Evolutionary conservation across 1,140 invertebrate genomes (phyloP).

Genomic region (Sinonovacula constricta): DNA sequence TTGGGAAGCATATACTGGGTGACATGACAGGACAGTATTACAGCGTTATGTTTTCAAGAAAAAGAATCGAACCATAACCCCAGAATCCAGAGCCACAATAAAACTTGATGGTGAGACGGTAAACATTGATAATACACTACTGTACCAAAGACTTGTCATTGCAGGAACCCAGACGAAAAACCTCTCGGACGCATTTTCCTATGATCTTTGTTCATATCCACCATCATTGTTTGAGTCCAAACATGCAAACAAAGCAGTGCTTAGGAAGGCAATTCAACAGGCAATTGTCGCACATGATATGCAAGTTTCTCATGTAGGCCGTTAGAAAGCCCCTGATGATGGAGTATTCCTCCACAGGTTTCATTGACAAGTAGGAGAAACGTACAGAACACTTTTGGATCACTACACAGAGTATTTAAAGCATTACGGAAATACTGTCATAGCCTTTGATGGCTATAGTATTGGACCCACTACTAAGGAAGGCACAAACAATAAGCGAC

Average conservation of each 20-base stretch:
- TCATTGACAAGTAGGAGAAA: too few relatives aligned
- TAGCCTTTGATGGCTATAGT: too few relatives aligned
- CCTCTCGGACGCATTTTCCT: neutral
- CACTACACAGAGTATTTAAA: too few relatives aligned
- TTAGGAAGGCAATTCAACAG: constrained; percentile 18
- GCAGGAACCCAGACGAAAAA: neutral
- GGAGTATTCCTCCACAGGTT: too few relatives aligned
- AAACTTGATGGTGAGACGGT: constrained; percentile 7
- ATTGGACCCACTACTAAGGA: too few relatives aligned
- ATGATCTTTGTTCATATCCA: constrained; percentile 34
- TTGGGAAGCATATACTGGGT: neutral
- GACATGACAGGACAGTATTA: neutral
- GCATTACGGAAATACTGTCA: too few relatives aligned
- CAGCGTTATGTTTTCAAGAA: neutral
- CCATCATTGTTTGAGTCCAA: constrained; percentile 20
- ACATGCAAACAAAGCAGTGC: constrained; percentile 8
- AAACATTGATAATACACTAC: constrained; percentile 4
- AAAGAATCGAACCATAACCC: neutral
- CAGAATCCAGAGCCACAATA: neutral
- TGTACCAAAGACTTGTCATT: constrained; percentile 30
- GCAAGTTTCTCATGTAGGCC: too few relatives aligned
- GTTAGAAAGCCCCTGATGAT: too few relatives aligned
- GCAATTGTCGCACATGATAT: too few relatives aligned
- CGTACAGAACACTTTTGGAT: too few relatives aligned
- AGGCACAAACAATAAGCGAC: too few relatives aligned